phyloP scores from a whole-genome alignment of 2,113 vertebrate genomes.

The Conger conger region DNA sequence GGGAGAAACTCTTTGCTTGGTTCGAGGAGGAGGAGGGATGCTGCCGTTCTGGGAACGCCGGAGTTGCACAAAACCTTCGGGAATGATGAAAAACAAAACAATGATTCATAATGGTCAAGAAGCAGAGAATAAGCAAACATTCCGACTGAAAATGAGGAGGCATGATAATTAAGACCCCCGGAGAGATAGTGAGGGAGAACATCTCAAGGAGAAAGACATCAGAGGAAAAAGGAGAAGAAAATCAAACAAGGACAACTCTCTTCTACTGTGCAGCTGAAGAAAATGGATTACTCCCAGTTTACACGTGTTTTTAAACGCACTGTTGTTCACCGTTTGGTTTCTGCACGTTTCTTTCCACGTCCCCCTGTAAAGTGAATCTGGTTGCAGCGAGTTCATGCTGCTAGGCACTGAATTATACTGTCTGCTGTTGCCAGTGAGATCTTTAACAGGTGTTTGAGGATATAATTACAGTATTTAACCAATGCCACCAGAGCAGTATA shows the following conservation, averaged over 20 bases:
- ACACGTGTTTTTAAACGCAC: not conserved
- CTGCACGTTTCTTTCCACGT: not conserved
- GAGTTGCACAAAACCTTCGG: not conserved
- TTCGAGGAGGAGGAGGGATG: slow-evolving; percentile 33
- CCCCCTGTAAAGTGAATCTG: not conserved
- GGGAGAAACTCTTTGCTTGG: not conserved
- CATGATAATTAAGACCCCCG: not conserved
- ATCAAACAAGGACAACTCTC: not conserved
- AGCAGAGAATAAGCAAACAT: not conserved
- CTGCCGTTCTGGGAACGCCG: slow-evolving; percentile 46
- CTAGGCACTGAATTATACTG: not conserved
- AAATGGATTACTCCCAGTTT: not conserved
- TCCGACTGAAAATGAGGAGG: not conserved
- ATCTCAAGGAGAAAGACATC: not conserved
- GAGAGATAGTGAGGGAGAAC: not conserved
- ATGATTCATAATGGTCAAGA: not conserved
- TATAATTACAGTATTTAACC: not conserved
- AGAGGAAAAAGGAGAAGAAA: not conserved
- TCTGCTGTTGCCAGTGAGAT: not conserved
- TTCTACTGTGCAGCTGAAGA: not conserved
- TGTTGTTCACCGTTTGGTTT: not conserved
- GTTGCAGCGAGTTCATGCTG: not conserved
- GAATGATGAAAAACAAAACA: slow-evolving; percentile 18
- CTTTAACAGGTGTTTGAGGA: not conserved
- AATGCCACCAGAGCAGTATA: not conserved